phyloP scores from a whole-genome alignment of 2,797 vertebrate species.

The Sus cebifrons region DNA sequence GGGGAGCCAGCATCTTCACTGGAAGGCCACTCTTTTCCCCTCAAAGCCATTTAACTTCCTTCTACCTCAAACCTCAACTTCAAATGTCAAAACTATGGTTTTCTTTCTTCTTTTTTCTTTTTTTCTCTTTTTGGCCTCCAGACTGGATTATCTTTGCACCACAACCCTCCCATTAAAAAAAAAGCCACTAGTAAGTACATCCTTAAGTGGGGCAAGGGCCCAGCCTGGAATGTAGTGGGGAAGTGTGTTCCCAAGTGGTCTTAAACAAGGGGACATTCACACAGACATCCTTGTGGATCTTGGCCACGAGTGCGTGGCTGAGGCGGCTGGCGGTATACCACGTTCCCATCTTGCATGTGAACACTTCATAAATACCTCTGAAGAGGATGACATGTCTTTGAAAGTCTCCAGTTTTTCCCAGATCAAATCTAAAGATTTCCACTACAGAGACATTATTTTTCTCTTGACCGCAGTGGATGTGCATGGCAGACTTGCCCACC shows the following conservation, averaged over 20 bases:
- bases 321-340: background rate
- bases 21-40: slow-evolving; percentile 18
- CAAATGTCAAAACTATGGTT: slow-evolving; percentile 35
- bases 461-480: background rate
- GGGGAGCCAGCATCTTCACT: background rate
- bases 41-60: background rate
- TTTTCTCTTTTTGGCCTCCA: background rate
- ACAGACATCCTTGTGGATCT: background rate
- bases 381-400: background rate
- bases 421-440: slow-evolving; percentile 12
- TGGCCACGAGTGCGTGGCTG: background rate
- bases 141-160: slow-evolving; percentile 5
- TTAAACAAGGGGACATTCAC: slow-evolving; percentile 37
- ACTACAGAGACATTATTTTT: background rate
- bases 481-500: background rate
- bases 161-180: background rate
- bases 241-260: background rate
- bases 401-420: background rate
- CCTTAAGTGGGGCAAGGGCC: background rate
- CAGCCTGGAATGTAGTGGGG: background rate
- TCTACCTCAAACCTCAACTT: slow-evolving; percentile 24
- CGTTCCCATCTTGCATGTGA: background rate
- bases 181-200: background rate
- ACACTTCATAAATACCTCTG: slow-evolving; percentile 13
- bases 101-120: background rate